Base-by-base conservation (phyloP, 2,888 invertebrate genomes). In the Nomada lathburiana region DNA sequence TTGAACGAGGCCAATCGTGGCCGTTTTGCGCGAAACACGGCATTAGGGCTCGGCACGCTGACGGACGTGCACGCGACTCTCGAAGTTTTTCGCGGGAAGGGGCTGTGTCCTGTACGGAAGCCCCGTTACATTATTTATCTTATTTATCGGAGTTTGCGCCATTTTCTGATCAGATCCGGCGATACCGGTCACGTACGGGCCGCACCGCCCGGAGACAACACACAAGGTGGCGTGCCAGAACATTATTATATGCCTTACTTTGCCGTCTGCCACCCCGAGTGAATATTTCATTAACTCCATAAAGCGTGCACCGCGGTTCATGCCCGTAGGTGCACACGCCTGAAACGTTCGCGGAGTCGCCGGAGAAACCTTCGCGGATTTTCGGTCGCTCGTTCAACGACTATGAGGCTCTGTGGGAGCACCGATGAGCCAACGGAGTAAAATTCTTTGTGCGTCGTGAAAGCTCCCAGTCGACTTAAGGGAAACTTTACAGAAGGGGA, bases 171-270 rank as follows among this genome's bases (percentile, higher is more conserved):
- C 89, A 85, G 89, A 90, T 90, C 86, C 79, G 23, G 71, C 82
- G 91, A 92, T 92, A 91, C 84, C 72, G 78, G 89, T 89, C 91
- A 90, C 90, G 90, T 90, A 89, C 84, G 82, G 68, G 71, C 80
- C 70, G 68, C 69, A 76, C 76, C 84, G 80, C 69, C 83, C 76
- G 76, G 36, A 87, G 86, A 86, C 84, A 85, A 76, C 85, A 86
- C 80, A 83, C 86, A 90, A 91, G 90, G 88, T 92, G 87, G 91
- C 92, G 90, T 92, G 92, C 84, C 88, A 82, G 86, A 88, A 89
- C 91, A 92, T 92, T 90, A 91, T 92, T 89, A 90, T 89, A 90
- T 86, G 87, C 89, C 91, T 91, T 91, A 90, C 89, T 90, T 89
- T 87, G 75, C 86, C 85, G 85, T 86, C 86, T 87, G 88, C 87